These are phyloP conservation scores for Neoascia interrupta DNA, from an alignment of 2,888 invertebrate species.

Conservation along the genomic window DNA sequence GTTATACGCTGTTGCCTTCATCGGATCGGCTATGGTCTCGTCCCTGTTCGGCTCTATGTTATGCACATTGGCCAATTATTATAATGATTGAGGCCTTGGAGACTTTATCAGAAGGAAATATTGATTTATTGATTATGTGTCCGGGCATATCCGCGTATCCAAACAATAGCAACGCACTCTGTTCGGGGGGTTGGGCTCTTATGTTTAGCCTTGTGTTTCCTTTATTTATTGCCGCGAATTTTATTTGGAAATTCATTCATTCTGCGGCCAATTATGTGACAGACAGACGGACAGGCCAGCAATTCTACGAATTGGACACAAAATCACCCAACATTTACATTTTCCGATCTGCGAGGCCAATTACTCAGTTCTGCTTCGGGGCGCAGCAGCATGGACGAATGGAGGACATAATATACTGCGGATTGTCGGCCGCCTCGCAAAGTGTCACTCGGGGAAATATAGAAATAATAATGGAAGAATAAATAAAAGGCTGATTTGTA, in stretches of 20 bases:
- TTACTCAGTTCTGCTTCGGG: conserved; percentile 40
- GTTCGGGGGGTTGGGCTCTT: conserved; percentile 20
- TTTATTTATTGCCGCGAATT: conserved; percentile 59
- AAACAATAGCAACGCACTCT: background rate
- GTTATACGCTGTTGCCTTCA: conserved; percentile 33
- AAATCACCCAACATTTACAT: conserved; percentile 51
- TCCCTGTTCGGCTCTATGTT: conserved; percentile 19
- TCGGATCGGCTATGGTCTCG: conserved; percentile 33
- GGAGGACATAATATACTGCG: background rate
- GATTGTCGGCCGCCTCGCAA: background rate
- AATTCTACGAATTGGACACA: conserved; percentile 49
- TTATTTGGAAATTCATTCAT: conserved; percentile 49
- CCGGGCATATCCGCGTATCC: conserved; percentile 2
- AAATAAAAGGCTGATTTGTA: conserved; percentile 60
- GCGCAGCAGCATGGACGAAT: background rate
- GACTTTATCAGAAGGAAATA: conserved; percentile 70
- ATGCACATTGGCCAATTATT: conserved; percentile 70
- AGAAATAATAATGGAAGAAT: conserved; percentile 43
- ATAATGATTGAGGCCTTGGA: conserved; percentile 71
- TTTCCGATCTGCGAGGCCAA: conserved; percentile 54
- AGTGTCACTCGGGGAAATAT: conserved; percentile 27
- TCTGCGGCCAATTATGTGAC: conserved; percentile 51
- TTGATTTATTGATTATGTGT: conserved; percentile 72
- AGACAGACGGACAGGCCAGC: conserved; percentile 27
- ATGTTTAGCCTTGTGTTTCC: too few relatives aligned